phyloP scores from a whole-genome alignment of 37 sponge, comb jelly and placozoan species.

The Tethya wilhelma region DNA sequence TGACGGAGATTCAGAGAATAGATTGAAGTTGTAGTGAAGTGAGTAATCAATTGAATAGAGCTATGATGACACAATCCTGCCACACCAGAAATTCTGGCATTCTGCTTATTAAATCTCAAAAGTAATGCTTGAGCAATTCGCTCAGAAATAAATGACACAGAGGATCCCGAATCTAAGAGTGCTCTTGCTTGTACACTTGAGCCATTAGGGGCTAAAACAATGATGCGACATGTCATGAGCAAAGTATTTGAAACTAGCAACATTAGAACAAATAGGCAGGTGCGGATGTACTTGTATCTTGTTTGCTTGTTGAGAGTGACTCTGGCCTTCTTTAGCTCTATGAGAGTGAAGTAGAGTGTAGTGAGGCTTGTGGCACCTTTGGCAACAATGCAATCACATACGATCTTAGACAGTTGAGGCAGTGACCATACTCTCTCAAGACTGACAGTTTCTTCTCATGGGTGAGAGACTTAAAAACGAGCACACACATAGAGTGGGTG shows the following conservation, averaged over 20 bases:
- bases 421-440: slow-evolving; percentile 1
- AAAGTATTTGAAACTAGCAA: slow-evolving; percentile 10
- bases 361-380: slow-evolving; percentile 4
- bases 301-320: background rate
- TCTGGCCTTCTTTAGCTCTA: too few relatives aligned
- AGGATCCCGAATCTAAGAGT: slow-evolving; percentile 29
- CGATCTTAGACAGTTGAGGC: slow-evolving; percentile 20
- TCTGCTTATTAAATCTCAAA: too few relatives aligned
- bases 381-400: background rate
- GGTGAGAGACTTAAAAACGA: background rate
- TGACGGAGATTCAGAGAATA: background rate
- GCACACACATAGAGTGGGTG: slow-evolving; percentile 22
- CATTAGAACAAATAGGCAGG: background rate
- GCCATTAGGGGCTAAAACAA: slow-evolving; percentile 14
- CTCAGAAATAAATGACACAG: too few relatives aligned
- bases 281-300: background rate
- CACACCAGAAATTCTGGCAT: slow-evolving; percentile 5
- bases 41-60: background rate
- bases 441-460: slow-evolving; percentile 26
- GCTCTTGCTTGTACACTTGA: slow-evolving; percentile 27
- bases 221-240: slow-evolving; percentile 35
- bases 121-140: slow-evolving; percentile 20
- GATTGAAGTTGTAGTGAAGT: background rate
- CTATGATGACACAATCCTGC: slow-evolving; percentile 1
- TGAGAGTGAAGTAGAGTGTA: slow-evolving; percentile 1